Evolutionary conservation across 2,113 vertebrate species (phyloP), one percentile per base, ranked within the genome.

Genomic region (Coracopsis vasa): DNA sequence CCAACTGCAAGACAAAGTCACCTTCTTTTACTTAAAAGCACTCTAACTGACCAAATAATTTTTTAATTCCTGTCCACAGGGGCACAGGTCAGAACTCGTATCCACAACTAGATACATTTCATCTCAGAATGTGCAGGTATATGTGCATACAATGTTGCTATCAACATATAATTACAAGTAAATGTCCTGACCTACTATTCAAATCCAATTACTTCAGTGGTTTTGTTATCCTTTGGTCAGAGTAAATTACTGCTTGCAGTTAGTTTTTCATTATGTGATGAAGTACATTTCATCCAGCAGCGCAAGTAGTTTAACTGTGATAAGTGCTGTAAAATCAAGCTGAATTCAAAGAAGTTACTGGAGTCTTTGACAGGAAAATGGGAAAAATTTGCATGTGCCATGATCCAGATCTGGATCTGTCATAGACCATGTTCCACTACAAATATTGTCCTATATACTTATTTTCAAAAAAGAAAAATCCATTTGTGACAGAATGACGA

Each of bases 401-500:
- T 0, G 3, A 80, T 82, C 48, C 66, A 93, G 74, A 75, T 90
- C 51, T 67, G 35, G 13, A 70, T 44, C 70, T 72, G 44, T 75
- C 58, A 29, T 60, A 62, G 42, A 41, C 14, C 37, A 3, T n/a
- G 23, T 67, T 81, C 42, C 23, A 61, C 31, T 50, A 87, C 25
- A 94, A 66, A 51, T 90, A 88, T 58, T 58, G 17, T 42, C 33
- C 37, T 66, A 73, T 72, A 61, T 39, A 73, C 31, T 58, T 87
- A 58, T 50, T 80, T 75, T n/a, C 1, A 48, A 86, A 87, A 70
- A 82, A 41, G 82, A 87, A 70, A 82, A 61, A 10, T 44, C 35
- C 7, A 24, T 70, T 86, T 83, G 24, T 51, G 25, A 39, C 0
- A 0, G 58, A 94, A 88, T 0, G 0, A 70, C 58, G n/a, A 80